Conservation (phyloP, 2,888 invertebrate genomes). For the Osedax fenrisi region DNA sequence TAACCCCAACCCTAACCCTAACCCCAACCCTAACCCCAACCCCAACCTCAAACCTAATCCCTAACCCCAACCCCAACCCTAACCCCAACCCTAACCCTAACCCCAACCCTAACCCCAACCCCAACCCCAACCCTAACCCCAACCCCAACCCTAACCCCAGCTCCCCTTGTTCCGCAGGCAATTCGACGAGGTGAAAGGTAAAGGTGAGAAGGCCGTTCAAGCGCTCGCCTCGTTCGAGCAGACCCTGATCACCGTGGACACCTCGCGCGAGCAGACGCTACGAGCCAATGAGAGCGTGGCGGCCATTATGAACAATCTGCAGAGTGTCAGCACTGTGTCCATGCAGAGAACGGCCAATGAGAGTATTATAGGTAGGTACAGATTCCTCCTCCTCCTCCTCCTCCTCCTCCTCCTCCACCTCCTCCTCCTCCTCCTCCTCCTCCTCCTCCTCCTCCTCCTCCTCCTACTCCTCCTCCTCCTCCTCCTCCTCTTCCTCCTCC, state of each 20-base stretch:
- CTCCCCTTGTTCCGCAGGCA: conserved; percentile 34
- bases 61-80: conserved; percentile 36
- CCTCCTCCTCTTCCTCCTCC: too few relatives aligned
- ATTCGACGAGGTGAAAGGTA: conserved; percentile 32
- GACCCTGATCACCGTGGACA: conserved; percentile 33
- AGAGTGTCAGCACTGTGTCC: conserved; percentile 20
- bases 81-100: conserved; percentile 37
- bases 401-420: too few relatives aligned
- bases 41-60: background rate
- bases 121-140: background rate
- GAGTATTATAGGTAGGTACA: too few relatives aligned
- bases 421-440: too few relatives aligned
- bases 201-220: conserved; percentile 37
- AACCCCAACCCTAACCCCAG: conserved; percentile 26
- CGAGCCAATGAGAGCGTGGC: conserved; percentile 35
- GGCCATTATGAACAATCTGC: conserved; percentile 20
- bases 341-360: conserved; percentile 18
- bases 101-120: conserved; percentile 34
- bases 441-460: too few relatives aligned
- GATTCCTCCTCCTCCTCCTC: too few relatives aligned
- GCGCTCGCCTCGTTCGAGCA: conserved; percentile 35
- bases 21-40: background rate
- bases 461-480: too few relatives aligned
- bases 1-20: background rate
- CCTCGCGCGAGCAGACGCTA: conserved; percentile 31